Base-by-base conservation (phyloP, 2,797 vertebrate species). In the Silurus lanzhouensis region DNA sequence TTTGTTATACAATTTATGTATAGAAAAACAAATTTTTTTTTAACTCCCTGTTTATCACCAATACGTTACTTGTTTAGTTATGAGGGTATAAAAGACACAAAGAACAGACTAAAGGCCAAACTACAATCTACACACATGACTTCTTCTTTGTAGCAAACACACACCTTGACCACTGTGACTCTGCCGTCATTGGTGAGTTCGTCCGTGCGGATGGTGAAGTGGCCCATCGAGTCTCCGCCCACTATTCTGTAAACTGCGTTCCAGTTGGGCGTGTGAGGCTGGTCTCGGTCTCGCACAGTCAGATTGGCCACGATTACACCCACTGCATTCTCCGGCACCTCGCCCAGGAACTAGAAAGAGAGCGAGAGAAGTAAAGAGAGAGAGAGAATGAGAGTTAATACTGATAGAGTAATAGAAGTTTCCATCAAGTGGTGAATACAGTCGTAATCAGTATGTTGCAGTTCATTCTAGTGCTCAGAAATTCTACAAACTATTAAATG, bases 181-280 rank as follows among this genome's bases (percentile, higher is more conserved):
- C 98, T 95, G 89, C 98, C 98, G 58, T 98, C 97, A 0, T 99
- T 99, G 91, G 97, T 99, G 93, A 96, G 66, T 0, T 98, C 97
- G 91, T 99, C 97, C 0, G 98, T 99, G 68, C 95, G 96, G 90
- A 99, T 92, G 86, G 94, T 95, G 92, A 99, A 99, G 91, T 99
- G 98, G 17, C 96, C 96, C 0, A 96, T 93, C 38, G 97, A 96
- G 92, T 99, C 98, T 63, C 98, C 98, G 0, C 97, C 97, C 90
- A 99, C 96, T 31, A 99, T 98, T 82, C 97, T 96, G 92, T 99
- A 99, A 14, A 98, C 91, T 0, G 97, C 97, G 0, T 99, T 99
- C 98, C 98, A 99, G 94, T 99, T 99, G n/a, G 97, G 96, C 0
- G 97, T 97, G 93, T 97, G 97, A 0, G 98, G 97, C 93, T 99